phyloP scores from a whole-genome alignment of 2,888 invertebrate genomes.

The Dendrolimus pini region DNA sequence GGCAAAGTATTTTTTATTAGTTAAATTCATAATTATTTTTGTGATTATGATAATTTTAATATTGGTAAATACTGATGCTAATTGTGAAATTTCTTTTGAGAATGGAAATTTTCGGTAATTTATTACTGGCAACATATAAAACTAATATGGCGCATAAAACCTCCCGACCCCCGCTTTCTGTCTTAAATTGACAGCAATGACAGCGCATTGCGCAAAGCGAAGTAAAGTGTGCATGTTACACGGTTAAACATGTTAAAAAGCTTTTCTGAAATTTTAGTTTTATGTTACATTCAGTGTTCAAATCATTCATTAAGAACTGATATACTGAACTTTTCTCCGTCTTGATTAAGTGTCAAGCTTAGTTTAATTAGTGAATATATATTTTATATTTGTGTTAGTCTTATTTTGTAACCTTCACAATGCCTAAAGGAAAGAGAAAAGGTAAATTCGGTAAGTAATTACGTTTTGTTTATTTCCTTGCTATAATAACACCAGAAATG shows the following conservation, averaged over 20 bases:
- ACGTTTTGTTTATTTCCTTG: slow-evolving; percentile 6
- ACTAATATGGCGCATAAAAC: slow-evolving; percentile 46
- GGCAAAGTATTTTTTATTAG: too few species aligned
- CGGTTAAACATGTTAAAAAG: slow-evolving; percentile 85
- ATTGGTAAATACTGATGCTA: too few species aligned
- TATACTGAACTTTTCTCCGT: slow-evolving; percentile 86
- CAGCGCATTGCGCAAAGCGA: slow-evolving; percentile 66
- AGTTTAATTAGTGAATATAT: slow-evolving; percentile 72
- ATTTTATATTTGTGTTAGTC: slow-evolving; percentile 53
- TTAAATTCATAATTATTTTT: too few species aligned
- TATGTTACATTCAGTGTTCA: slow-evolving; percentile 83
- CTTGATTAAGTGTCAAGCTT: slow-evolving; percentile 81
- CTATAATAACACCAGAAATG: slow-evolving; percentile 12
- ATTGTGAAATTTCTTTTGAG: too few species aligned
- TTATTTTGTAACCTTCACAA: slow-evolving; percentile 59
- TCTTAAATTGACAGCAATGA: slow-evolving; percentile 34
- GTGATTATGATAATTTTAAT: too few species aligned
- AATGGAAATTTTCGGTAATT: too few species aligned
- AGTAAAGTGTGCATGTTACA: slow-evolving; percentile 69
- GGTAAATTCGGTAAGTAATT: slow-evolving; percentile 81
- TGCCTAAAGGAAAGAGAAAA: slow-evolving; percentile 88
- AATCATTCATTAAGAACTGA: slow-evolving; percentile 83
- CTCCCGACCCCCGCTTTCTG: slow-evolving; percentile 8
- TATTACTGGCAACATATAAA: slow-evolving; percentile 27
- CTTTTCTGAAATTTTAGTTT: slow-evolving; percentile 81